Conservation (phyloP, 2,113 vertebrate genomes). For the Petroica traversi region DNA sequence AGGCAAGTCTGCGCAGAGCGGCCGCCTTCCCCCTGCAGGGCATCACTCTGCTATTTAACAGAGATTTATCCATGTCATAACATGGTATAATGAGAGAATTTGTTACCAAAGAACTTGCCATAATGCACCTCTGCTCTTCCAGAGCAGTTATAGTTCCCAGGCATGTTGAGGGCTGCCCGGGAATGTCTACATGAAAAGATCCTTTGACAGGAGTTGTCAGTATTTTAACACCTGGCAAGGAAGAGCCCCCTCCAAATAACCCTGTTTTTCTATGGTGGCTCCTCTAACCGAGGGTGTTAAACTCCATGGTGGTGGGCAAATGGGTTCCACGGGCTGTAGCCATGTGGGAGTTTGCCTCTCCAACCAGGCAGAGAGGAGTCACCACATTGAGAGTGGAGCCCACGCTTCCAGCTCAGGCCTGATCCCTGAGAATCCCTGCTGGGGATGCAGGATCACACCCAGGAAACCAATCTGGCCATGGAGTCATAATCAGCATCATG, state of each 20-base stretch:
- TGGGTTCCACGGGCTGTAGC: accelerated
- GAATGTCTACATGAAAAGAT: slow-evolving; percentile 75
- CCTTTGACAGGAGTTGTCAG: slow-evolving; percentile 65
- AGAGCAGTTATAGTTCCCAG: slow-evolving; percentile 64
- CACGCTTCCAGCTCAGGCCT: accelerated
- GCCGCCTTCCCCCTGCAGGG: slow-evolving; percentile 53
- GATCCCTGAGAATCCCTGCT: neutral
- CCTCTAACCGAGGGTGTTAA: neutral
- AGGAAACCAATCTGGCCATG: accelerated
- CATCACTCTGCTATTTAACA: slow-evolving; percentile 59
- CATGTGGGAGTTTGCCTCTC: neutral
- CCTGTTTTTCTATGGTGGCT: slow-evolving; percentile 3
- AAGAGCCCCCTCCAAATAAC: slow-evolving; percentile 43
- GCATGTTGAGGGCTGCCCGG: slow-evolving; percentile 69
- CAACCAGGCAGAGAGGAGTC: neutral
- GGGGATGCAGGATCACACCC: neutral
- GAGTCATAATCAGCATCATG: neutral
- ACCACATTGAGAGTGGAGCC: neutral
- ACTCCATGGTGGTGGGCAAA: accelerated
- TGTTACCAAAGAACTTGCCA: slow-evolving; percentile 62
- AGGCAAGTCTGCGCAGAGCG: slow-evolving; percentile 43
- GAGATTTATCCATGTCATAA: slow-evolving; percentile 76
- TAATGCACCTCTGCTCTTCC: slow-evolving; percentile 59
- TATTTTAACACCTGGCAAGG: slow-evolving; percentile 66
- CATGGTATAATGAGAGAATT: slow-evolving; percentile 70